Evolutionary conservation across 2,888 invertebrate genomes (phyloP).

Genomic region (Andrena bicolor): DNA sequence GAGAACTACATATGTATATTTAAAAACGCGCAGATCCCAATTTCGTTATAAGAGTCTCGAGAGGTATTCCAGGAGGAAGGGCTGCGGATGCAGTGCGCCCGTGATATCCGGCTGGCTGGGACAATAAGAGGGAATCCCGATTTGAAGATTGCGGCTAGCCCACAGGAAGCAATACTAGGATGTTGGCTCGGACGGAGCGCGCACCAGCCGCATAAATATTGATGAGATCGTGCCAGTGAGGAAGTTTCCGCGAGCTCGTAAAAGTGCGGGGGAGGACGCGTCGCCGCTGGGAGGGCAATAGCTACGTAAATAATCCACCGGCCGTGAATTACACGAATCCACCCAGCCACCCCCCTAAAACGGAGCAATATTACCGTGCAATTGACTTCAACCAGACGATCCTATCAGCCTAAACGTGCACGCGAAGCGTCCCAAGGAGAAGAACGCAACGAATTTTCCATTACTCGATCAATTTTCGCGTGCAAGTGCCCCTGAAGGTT

Average conservation of each 20-base stretch:
- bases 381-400: conserved; percentile 19
- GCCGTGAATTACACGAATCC: conserved; percentile 45
- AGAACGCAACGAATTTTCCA: neutral
- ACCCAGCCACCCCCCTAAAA: neutral
- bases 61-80: conserved; percentile 4
- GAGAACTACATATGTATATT: no score
- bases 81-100: neutral
- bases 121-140: conserved; percentile 39
- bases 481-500: neutral
- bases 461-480: neutral
- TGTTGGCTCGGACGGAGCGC: conserved; percentile 21
- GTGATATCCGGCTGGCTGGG: neutral
- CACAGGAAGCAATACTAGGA: neutral
- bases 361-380: neutral
- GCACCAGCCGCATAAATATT: conserved; percentile 54
- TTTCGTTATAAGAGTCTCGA: no score
- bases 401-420: no score
- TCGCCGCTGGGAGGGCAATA: conserved; percentile 5
- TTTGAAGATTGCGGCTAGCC: conserved; percentile 21
- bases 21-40: no score
- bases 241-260: conserved; percentile 47
- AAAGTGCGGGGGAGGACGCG: conserved; percentile 27
- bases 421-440: no score
- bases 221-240: conserved; percentile 40
- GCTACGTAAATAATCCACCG: conserved; percentile 34